Percentiles rank a stretch among this genome's conserved stretches.
Conservation (phyloP, 2,797 vertebrate species). For the Masticophis lateralis region DNA sequence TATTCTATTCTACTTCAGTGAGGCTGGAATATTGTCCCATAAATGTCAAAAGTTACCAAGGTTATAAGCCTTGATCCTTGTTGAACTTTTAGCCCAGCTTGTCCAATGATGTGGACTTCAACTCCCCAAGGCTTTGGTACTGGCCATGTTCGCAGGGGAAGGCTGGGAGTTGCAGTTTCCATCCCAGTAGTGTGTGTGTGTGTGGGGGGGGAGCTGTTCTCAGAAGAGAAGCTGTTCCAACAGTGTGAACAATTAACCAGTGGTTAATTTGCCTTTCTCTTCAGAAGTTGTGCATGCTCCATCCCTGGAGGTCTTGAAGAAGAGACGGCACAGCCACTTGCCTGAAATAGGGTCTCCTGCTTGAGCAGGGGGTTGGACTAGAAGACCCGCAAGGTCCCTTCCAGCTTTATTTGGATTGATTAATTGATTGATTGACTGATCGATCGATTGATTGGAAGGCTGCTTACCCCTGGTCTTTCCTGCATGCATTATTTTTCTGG, state of each 20-base stretch:
- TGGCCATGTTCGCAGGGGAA: fast-evolving
- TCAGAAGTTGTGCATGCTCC: no score
- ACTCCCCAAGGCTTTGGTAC: not conserved
- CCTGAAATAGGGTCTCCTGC: not conserved
- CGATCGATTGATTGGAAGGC: not conserved
- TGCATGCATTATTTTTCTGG: not conserved
- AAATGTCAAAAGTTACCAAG: not conserved
- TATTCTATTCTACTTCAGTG: not conserved
- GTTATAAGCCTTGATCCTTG: not conserved
- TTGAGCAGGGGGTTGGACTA: not conserved
- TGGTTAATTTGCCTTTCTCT: no score
- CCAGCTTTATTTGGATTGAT: not conserved
- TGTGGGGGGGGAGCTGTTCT: no score
- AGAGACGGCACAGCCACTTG: no score
- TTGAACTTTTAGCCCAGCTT: not conserved
- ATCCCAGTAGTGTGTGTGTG: no score
- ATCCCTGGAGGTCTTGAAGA: no score
- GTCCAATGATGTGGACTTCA: not conserved
- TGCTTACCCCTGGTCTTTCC: not conserved
- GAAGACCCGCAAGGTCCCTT: not conserved
- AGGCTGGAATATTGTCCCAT: not conserved
- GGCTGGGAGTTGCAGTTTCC: not conserved
- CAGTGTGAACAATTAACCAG: no score
- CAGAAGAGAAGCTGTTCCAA: no score
- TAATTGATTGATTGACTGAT: not conserved